Evolutionary conservation across 2,797 vertebrate species (phyloP).

Genomic region (Siniperca scherzeri): DNA sequence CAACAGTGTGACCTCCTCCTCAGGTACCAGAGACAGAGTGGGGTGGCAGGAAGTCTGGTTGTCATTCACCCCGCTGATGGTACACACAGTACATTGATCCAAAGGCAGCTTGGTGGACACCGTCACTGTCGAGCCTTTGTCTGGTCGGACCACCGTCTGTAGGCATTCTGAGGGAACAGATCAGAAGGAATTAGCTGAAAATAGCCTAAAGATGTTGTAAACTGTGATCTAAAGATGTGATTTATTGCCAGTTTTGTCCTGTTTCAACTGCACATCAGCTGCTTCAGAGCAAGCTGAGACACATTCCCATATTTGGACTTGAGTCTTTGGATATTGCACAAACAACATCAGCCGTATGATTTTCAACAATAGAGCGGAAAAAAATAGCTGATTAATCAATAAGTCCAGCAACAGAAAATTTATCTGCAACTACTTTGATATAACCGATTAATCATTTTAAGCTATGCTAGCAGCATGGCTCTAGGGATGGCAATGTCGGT

Average conservation of each 20-base stretch:
- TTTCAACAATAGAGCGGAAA: not conserved
- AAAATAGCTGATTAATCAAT: not conserved
- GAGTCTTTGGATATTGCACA: constrained; percentile 11
- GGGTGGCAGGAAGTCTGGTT: constrained; percentile 48
- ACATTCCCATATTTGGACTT: constrained; percentile 20
- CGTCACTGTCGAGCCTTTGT: constrained; percentile 53
- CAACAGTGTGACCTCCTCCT: constrained; percentile 66
- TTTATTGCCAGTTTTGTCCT: not conserved
- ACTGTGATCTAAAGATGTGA: not conserved
- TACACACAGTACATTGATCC: constrained; percentile 72
- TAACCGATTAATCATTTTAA: not conserved
- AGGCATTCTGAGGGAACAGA: constrained; percentile 66
- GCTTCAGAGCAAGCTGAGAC: constrained; percentile 7
- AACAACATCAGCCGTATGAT: not conserved
- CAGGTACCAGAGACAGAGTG: constrained; percentile 62
- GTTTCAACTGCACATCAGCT: not conserved
- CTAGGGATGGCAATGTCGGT: too few relatives aligned
- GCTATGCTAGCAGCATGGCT: too few relatives aligned
- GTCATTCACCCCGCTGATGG: constrained; percentile 56
- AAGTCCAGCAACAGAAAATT: not conserved
- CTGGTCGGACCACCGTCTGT: constrained; percentile 52
- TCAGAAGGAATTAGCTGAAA: not conserved
- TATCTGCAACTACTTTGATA: not conserved
- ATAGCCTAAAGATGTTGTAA: not conserved
- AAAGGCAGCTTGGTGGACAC: constrained; percentile 49